Base-by-base conservation (phyloP, 2,888 invertebrate genomes). In the Sarcophaga variegata region DNA sequence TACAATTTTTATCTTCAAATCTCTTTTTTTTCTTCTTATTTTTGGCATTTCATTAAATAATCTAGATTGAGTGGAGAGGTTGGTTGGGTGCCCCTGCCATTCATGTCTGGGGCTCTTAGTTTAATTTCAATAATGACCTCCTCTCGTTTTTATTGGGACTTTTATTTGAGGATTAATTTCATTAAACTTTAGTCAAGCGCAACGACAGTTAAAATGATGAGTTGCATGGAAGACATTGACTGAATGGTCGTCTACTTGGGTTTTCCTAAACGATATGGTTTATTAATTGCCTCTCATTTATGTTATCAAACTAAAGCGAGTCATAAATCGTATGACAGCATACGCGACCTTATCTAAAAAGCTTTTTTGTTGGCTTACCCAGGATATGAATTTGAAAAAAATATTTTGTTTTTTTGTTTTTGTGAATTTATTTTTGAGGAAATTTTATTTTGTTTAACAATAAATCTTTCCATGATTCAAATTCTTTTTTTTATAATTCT, bases 1-100 rank as follows among this genome's bases (percentile, higher is more conserved):
- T 63, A 49, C 17, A 49, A 62, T 25, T 49, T 63, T 47, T 25
- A 49, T 75, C 25, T 64, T 22, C 22, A 25, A 25, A 70, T 22
- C 14, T 6, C 6, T 25, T 22, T 25, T 70, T 12, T 49, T 6
- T 54, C 1, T 69, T 69, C 47, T 49, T 49, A 67, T 69, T 60
- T 60, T 60, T n/a, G n/a, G 2, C n/a, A 72, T 72, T 60, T 60
- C 60, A 45, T 72, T 72, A 37, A 37, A 72, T 60, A 12, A 12
- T 17, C n/a, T 27, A 27, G 37, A 37, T 37, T 37, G 37, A 37
- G 37, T 37, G 37, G 2, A 10, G 8, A 37, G 37, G 37, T 37
- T 37, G 37, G 27, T 12, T 71, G 27, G 3, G 25, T 1, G 17
- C 54, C 17, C 14, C 17, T 54, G 1, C 14, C 1, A 54, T 54